Conservation (phyloP, 2,797 vertebrate genomes). For the Sebastes oblongus region DNA sequence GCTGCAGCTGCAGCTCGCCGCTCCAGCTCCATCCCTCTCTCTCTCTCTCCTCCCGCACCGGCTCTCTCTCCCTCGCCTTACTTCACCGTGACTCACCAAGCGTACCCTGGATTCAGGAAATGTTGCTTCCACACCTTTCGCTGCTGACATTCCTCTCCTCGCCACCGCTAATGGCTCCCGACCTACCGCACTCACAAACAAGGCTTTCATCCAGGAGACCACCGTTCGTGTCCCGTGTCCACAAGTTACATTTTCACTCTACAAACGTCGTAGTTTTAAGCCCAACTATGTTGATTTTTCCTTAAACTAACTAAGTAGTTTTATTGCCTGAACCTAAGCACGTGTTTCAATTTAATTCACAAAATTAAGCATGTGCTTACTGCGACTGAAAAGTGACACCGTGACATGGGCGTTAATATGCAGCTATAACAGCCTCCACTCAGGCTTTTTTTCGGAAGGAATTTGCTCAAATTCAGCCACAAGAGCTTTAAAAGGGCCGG, state of each 20-base stretch:
- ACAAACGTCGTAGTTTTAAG: not conserved
- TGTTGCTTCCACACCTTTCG: slow-evolving; percentile 34
- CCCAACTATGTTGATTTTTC: too few species aligned
- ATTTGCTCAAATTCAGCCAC: not conserved
- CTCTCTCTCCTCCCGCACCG: not conserved
- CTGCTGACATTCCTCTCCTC: slow-evolving; percentile 23
- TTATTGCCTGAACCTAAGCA: too few species aligned
- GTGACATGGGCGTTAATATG: not conserved
- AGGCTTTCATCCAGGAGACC: too few species aligned
- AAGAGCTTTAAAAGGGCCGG: not conserved
- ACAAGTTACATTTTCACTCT: not conserved
- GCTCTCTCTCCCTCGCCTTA: slow-evolving; percentile 3
- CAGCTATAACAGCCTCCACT: not conserved
- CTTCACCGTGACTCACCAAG: slow-evolving; percentile 6
- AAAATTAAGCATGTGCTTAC: too few species aligned
- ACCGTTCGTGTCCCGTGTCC: not conserved
- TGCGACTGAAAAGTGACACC: too few species aligned
- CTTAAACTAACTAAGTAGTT: too few species aligned
- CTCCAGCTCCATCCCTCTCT: slow-evolving; percentile 32
- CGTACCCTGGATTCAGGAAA: slow-evolving; percentile 25
- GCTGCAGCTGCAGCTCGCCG: not conserved
- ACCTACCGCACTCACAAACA: not conserved
- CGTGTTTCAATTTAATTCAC: too few species aligned
- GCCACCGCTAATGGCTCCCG: slow-evolving; percentile 5
- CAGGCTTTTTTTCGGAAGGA: not conserved